phyloP scores from a whole-genome alignment of 2,113 vertebrate species.

The Platichthys flesus region DNA sequence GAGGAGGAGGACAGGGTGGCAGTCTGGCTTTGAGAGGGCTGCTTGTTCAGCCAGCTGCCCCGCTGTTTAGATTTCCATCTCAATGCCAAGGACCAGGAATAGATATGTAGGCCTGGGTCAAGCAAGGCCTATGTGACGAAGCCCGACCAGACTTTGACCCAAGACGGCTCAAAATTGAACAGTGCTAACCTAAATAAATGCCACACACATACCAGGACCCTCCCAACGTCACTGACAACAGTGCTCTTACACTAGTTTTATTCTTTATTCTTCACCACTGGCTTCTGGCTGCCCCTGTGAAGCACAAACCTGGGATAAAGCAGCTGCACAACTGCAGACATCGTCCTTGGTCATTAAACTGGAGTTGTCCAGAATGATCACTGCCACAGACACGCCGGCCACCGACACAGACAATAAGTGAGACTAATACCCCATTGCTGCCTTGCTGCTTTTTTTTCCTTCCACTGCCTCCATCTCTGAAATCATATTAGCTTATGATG shows the following conservation, averaged over 20 bases:
- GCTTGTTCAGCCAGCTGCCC: constrained; percentile 74
- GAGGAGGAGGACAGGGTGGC: constrained; percentile 47
- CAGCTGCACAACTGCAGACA: constrained; percentile 72
- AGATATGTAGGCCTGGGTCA: constrained; percentile 53
- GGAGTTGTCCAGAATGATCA: constrained; percentile 68
- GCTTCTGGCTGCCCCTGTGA: constrained; percentile 61
- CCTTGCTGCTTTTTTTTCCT: constrained; percentile 68
- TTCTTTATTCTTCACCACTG: constrained; percentile 73
- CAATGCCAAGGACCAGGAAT: constrained; percentile 70
- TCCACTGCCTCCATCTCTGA: constrained; percentile 66
- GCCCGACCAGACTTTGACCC: constrained; percentile 21
- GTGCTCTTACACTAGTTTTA: constrained; percentile 71
- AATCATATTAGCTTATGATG: constrained; percentile 76
- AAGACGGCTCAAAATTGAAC: constrained; percentile 11
- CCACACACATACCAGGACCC: constrained; percentile 37
- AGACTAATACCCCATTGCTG: constrained; percentile 69
- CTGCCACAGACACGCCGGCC: constrained; percentile 70
- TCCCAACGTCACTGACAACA: constrained; percentile 37
- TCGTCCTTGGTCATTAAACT: constrained; percentile 67
- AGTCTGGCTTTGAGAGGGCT: constrained; percentile 71
- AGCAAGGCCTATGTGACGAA: constrained; percentile 18
- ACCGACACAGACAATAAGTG: constrained; percentile 72
- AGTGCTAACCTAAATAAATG: constrained; percentile 41
- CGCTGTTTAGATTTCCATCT: constrained; percentile 81
- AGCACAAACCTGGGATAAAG: constrained; percentile 69